Percentiles rank a stretch among this genome's conserved stretches.
phyloP scores from a whole-genome alignment of 2,888 invertebrate genomes.

The Agrochola lychnidis region DNA sequence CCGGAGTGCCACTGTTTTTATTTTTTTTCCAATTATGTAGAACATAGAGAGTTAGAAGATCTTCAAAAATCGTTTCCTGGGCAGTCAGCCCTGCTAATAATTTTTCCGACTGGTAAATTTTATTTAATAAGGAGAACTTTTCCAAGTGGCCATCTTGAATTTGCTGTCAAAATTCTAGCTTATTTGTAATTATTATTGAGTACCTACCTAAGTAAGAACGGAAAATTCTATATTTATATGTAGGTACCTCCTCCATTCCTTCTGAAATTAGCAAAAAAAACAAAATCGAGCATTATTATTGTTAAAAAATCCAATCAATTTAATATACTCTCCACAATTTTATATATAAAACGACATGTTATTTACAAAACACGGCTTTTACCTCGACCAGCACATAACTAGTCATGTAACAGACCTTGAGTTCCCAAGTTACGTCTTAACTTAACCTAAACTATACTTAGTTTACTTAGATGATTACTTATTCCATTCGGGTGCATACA shows the following conservation, averaged over 20 bases:
- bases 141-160: background rate
- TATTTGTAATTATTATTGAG: too few species aligned
- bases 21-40: too few species aligned
- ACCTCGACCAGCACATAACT: conserved; percentile 34
- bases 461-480: conserved; percentile 66
- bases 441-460: conserved; percentile 50
- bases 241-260: too few species aligned
- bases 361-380: conserved; percentile 34
- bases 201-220: too few species aligned
- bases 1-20: too few species aligned
- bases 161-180: background rate
- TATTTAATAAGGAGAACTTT: background rate
- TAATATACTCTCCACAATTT: background rate
- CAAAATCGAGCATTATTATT: too few species aligned
- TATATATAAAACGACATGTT: conserved; percentile 5
- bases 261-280: too few species aligned
- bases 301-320: too few species aligned
- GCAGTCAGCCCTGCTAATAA: too few species aligned
- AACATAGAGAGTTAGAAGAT: background rate
- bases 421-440: conserved; percentile 51
- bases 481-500: conserved; percentile 67
- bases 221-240: too few species aligned
- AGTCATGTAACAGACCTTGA: conserved; percentile 61
- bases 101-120: background rate
- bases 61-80: background rate